A percentile compares a stretch with the other conserved stretches of the same genome.
These are phyloP conservation scores for Sminthurides bifidus DNA, from an alignment of 1,140 invertebrate species.

Conservation along the genomic window DNA sequence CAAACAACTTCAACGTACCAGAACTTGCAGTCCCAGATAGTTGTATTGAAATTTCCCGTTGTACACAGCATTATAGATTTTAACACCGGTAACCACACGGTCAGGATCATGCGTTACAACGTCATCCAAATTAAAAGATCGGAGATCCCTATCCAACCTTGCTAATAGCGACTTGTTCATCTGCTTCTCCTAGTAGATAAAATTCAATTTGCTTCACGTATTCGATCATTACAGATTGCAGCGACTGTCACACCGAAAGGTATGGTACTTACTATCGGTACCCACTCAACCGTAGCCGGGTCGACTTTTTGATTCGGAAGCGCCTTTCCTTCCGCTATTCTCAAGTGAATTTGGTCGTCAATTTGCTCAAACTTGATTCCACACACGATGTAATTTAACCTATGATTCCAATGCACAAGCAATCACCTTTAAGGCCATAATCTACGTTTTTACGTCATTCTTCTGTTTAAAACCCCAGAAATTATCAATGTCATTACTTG, in stretches of 20 bases:
- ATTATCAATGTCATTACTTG: too few relatives aligned
- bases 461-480: too few relatives aligned
- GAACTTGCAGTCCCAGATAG: conserved; percentile 9
- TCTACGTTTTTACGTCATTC: background rate
- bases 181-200: background rate
- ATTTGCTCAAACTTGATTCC: conserved; percentile 13
- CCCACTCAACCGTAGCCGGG: too few relatives aligned
- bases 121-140: conserved; percentile 16
- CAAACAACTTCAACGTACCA: too few relatives aligned
- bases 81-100: conserved; percentile 8
- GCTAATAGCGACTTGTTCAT: background rate
- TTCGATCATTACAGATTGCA: too few relatives aligned
- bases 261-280: too few relatives aligned
- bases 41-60: conserved; percentile 2
- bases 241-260: too few relatives aligned
- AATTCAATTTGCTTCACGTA: conserved; percentile 3
- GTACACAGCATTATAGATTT: background rate
- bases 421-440: background rate
- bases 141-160: conserved; percentile 6
- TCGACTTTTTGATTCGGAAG: too few relatives aligned
- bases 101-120: conserved; percentile 1
- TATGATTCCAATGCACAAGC: background rate
- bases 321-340: conserved; percentile 5
- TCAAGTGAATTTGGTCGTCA: conserved; percentile 10
- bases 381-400: background rate